Conservation (phyloP, 2,113 vertebrate species). For the Strix uralensis region DNA sequence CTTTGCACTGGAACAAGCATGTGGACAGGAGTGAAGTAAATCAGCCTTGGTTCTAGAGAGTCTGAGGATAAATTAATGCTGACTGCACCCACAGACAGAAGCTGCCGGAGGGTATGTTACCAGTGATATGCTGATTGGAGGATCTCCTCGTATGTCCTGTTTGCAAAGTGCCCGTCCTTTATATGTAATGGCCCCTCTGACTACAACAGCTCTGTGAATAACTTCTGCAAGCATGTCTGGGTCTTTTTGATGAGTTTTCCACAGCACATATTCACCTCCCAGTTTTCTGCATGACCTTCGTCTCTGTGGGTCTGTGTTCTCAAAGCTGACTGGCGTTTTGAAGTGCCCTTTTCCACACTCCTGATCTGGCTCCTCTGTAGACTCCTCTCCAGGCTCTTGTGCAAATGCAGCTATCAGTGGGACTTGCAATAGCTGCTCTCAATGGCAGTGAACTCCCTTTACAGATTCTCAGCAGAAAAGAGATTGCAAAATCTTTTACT, state of each 20-base stretch:
- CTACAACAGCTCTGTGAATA: background rate
- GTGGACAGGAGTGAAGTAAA: background rate
- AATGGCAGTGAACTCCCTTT: background rate
- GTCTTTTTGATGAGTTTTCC: background rate
- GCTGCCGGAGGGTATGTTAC: background rate
- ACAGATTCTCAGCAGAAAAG: background rate
- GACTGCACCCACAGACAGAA: background rate
- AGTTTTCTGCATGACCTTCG: background rate
- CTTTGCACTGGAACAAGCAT: background rate
- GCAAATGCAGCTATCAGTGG: background rate
- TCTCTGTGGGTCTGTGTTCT: background rate
- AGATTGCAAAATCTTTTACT: background rate
- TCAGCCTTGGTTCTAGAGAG: background rate
- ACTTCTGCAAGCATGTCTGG: background rate
- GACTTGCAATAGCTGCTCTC: background rate
- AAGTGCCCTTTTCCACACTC: background rate
- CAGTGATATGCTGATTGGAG: accelerated
- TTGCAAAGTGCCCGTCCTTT: background rate
- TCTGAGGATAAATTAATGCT: background rate
- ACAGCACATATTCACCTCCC: background rate
- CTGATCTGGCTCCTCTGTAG: background rate
- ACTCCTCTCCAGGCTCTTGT: background rate
- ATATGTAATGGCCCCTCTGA: too few species aligned
- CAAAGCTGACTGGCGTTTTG: background rate
- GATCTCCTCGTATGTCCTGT: accelerated